Conservation (phyloP, 1,140 invertebrate genomes). For the Theocolax elegans region DNA sequence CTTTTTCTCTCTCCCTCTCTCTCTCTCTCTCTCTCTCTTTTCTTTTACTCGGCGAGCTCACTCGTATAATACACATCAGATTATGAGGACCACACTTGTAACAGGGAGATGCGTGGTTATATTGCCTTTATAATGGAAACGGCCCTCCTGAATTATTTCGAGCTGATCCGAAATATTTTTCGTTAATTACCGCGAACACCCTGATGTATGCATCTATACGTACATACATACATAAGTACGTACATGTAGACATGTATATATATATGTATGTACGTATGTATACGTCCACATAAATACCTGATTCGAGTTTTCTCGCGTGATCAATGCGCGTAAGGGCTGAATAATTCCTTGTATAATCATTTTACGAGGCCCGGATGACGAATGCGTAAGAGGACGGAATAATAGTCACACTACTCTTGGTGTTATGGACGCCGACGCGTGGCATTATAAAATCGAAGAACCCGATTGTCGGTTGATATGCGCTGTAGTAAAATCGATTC, state of each 20-base stretch:
- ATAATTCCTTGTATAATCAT: slow-evolving; percentile 30
- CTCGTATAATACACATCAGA: slow-evolving; percentile 60
- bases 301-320: not conserved
- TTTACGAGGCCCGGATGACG: not conserved
- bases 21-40: slow-evolving; percentile 49
- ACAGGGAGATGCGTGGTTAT: slow-evolving; percentile 52
- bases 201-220: too few relatives aligned
- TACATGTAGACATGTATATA: too few relatives aligned
- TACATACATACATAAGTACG: too few relatives aligned
- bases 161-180: slow-evolving; percentile 40
- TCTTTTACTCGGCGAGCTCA: slow-evolving; percentile 28
- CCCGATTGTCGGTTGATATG: slow-evolving; percentile 30
- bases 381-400: not conserved
- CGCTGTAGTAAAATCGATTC: slow-evolving; percentile 30
- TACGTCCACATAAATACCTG: too few relatives aligned
- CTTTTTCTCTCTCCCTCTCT: slow-evolving; percentile 40
- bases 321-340: slow-evolving; percentile 22
- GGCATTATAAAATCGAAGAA: slow-evolving; percentile 33
- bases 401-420: not conserved
- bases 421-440: slow-evolving; percentile 12
- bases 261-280: too few relatives aligned
- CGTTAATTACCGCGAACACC: slow-evolving; percentile 39
- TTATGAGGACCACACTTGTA: slow-evolving; percentile 59
- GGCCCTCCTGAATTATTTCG: slow-evolving; percentile 48
- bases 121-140: slow-evolving; percentile 63